Percentiles rank a stretch among this genome's conserved stretches.
phyloP scores from a whole-genome alignment of 2,113 vertebrate species.

The Prinia subflava region DNA sequence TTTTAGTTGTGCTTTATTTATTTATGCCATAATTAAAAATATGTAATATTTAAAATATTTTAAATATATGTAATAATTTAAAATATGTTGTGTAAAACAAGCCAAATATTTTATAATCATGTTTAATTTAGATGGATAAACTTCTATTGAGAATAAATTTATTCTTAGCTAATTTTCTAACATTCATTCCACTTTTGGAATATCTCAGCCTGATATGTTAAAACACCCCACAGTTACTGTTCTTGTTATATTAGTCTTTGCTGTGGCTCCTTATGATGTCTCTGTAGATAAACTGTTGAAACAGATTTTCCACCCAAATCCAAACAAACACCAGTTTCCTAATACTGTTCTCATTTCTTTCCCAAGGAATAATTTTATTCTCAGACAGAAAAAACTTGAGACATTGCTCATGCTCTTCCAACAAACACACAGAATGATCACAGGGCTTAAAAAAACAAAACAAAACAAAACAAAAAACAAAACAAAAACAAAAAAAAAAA shows the following conservation, averaged over 20 bases:
- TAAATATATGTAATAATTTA: no score
- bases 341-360: background rate
- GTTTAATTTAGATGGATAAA: background rate
- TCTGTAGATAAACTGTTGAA: background rate
- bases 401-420: background rate
- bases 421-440: fast-evolving
- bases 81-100: background rate
- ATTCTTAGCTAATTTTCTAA: background rate
- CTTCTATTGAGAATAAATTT: background rate
- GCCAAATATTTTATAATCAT: background rate
- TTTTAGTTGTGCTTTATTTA: background rate
- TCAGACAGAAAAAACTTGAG: background rate
- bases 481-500: no score
- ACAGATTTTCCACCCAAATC: background rate
- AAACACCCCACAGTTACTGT: background rate
- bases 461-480: no score
- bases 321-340: background rate
- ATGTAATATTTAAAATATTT: no score
- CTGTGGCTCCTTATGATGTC: background rate
- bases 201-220: background rate
- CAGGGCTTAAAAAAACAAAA: background rate
- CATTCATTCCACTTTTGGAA: background rate
- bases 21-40: background rate
- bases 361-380: background rate
- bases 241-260: background rate